These are phyloP conservation scores for Myioborus miniatus DNA, from an alignment of 2,797 vertebrate genomes.

Conservation along the genomic window DNA sequence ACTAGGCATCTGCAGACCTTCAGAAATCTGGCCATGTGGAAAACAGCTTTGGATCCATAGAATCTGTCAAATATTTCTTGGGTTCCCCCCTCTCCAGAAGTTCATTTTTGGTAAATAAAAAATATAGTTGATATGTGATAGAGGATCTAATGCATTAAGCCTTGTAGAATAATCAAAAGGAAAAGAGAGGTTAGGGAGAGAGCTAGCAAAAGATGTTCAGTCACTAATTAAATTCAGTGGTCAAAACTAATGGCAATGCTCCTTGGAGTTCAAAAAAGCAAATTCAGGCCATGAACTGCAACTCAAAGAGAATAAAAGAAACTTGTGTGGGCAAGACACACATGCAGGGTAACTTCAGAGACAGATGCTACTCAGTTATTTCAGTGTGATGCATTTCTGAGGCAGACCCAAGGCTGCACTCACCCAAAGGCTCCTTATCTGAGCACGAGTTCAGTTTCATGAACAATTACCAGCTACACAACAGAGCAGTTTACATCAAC, in stretches of 20 bases:
- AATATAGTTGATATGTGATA: background rate
- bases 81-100: fast-evolving
- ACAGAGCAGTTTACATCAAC: background rate
- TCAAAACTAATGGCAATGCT: background rate
- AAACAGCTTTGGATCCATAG: background rate
- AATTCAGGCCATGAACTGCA: background rate
- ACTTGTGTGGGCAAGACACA: background rate
- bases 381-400: background rate
- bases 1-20: background rate
- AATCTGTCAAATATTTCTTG: background rate
- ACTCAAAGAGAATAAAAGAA: background rate
- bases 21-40: background rate
- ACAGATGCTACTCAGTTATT: background rate
- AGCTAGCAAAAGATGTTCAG: background rate
- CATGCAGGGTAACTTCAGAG: background rate
- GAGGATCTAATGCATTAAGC: background rate
- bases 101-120: background rate
- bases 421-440: background rate
- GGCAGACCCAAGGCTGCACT: background rate
- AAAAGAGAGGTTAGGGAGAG: background rate
- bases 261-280: background rate
- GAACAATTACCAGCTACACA: background rate
- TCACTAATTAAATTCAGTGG: background rate
- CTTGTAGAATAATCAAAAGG: background rate
- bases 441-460: background rate